Base-by-base conservation (phyloP, 2,888 invertebrate genomes). In the Bugula neritina region DNA sequence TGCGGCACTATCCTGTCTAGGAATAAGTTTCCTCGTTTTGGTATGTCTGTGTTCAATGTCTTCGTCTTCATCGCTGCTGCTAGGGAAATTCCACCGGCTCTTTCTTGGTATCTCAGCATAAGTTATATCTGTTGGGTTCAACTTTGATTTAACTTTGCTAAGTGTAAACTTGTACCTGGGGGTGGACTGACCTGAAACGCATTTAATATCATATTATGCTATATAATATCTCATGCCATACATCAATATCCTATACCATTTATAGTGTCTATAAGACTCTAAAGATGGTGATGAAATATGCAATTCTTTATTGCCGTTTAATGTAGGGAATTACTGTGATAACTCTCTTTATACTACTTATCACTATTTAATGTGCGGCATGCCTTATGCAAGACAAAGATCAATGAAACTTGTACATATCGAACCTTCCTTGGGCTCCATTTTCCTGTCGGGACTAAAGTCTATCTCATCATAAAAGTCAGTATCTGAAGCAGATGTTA, bases 1-100 rank as follows among this genome's bases (percentile, higher is more conserved):
- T 2, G 29, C 31, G 27, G 10, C 31, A 63, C 63, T 31, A 2
- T 31, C 63, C n/a, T n/a, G 63, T 31, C 63, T 63, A 10, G 2
- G 10, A 31, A 1, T 5, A 13, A 2, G 27, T 10, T 13, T 5
- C 31, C 31, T 63, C 13, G 63, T 25, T 34, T 34, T 63, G 3
- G 23, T 5, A 13, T 31, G 29, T 3, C 29, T 13, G 13, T 13
- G 21, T 5, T 31, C 13, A 2, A 29, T 3, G 3, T 13, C 5
- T 13, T 63, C 63, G 27, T 63, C 63, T 63, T 63, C 63, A 27
- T 63, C 63, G n/a, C 63, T 63, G 31, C 63, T 63, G 31, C 63
- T 63, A 10, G 63, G 63, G n/a, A 63, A 63, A 63, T 63, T 63
- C 63, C 63, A 63, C 27, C 5, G 63, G 13, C 10, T 31, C 27